Evolutionary conservation across 2,113 vertebrate species (phyloP).

Genomic region (Micronisus gabar): DNA sequence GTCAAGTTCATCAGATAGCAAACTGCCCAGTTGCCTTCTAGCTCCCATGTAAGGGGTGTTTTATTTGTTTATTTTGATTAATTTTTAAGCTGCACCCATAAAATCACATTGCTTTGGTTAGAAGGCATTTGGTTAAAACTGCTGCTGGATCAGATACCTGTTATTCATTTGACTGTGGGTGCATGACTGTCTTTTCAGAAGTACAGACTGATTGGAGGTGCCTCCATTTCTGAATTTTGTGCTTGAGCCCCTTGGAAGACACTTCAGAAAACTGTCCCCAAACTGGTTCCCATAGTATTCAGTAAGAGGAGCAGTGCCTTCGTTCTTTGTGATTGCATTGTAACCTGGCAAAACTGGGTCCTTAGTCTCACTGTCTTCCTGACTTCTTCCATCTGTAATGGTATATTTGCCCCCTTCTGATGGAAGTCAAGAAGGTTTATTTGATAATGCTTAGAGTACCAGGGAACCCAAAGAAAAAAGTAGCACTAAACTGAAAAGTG

Average conservation of each 20-base stretch:
- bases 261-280: not conserved
- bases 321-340: not conserved
- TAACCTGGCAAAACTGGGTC: not conserved
- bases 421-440: not conserved
- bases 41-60: not conserved
- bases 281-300: not conserved
- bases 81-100: not conserved
- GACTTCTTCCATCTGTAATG: not conserved
- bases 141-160: not conserved
- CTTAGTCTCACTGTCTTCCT: not conserved
- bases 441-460: not conserved
- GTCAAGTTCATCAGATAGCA: conserved; percentile 34
- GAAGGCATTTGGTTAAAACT: not conserved
- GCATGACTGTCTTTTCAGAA: not conserved
- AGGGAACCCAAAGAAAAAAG: not conserved
- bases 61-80: conserved; percentile 9
- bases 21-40: not conserved
- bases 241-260: not conserved
- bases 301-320: not conserved
- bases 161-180: not conserved
- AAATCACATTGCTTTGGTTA: not conserved
- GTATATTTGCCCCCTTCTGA: not conserved
- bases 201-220: not conserved
- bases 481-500: not conserved
- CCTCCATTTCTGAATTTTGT: not conserved